phyloP scores from a whole-genome alignment of 1,140 invertebrate genomes.

The Geopemphigus sp. region DNA sequence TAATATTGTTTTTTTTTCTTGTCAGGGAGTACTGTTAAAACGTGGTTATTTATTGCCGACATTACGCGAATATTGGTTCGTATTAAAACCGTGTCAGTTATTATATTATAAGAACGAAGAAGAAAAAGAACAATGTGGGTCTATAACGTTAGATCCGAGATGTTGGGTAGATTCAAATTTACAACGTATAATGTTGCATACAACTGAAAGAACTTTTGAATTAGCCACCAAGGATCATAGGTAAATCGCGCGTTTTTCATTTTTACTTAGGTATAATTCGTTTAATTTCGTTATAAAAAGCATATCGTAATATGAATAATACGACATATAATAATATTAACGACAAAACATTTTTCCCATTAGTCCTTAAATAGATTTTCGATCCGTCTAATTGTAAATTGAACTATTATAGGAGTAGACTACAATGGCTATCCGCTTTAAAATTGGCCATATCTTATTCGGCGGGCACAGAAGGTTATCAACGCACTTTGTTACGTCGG shows the following conservation, averaged over 20 bases:
- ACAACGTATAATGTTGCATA: constrained; percentile 61
- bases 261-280: no score
- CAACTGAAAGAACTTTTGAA: constrained; percentile 67
- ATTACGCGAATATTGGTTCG: constrained; percentile 77
- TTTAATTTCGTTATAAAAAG: no score
- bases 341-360: no score
- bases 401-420: constrained; percentile 58
- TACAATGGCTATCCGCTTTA: constrained; percentile 72
- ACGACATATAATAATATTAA: no score
- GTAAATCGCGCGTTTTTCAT: constrained; percentile 43
- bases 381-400: not conserved
- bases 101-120: constrained; percentile 71
- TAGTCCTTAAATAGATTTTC: no score
- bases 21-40: constrained; percentile 68
- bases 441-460: constrained; percentile 69
- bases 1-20: constrained; percentile 28
- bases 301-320: no score
- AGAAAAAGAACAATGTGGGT: constrained; percentile 69
- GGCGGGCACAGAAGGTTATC: constrained; percentile 65
- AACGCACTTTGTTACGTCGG: constrained; percentile 61
- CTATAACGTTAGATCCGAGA: constrained; percentile 52
- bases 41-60: constrained; percentile 72
- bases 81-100: constrained; percentile 71
- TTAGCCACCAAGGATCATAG: constrained; percentile 69
- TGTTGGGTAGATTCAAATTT: constrained; percentile 53